Evolutionary conservation across 1,140 invertebrate genomes (phyloP).

Genomic region (Caligus rogercresseyi): DNA sequence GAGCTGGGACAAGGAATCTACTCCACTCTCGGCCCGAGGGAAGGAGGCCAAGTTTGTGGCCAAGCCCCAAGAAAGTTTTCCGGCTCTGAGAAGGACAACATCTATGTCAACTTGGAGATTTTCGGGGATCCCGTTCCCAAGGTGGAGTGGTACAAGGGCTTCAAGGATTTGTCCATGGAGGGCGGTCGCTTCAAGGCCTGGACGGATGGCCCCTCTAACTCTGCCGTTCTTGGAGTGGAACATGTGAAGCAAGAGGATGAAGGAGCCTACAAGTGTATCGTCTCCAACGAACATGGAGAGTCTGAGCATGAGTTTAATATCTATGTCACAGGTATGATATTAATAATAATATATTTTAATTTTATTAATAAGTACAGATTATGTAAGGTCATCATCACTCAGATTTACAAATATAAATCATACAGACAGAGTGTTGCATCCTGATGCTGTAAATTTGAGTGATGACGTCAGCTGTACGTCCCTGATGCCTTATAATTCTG

Average conservation of each 20-base stretch:
- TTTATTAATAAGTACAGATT: too few species aligned
- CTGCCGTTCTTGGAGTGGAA: slow-evolving; percentile 77
- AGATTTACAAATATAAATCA: too few species aligned
- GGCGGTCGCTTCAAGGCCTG: slow-evolving; percentile 77
- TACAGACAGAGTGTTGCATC: too few species aligned
- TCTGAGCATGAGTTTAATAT: slow-evolving; percentile 84
- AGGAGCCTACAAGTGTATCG: slow-evolving; percentile 78
- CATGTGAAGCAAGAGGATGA: slow-evolving; percentile 94
- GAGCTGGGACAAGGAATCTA: slow-evolving; percentile 16
- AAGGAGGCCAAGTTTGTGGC: slow-evolving; percentile 19
- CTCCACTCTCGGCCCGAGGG: slow-evolving; percentile 6
- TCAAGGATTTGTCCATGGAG: slow-evolving; percentile 63
- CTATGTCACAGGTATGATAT: slow-evolving; percentile 70
- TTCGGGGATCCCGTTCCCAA: slow-evolving; percentile 17
- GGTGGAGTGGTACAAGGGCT: slow-evolving; percentile 32
- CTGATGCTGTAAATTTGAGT: too few species aligned
- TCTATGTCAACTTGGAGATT: slow-evolving; percentile 11
- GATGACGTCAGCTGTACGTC: too few species aligned
- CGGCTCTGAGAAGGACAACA: slow-evolving; percentile 16
- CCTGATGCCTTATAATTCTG: too few species aligned
- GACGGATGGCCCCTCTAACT: slow-evolving; percentile 69
- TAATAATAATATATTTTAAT: too few species aligned
- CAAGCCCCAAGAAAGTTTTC: slow-evolving; percentile 19
- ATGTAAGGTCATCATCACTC: too few species aligned
- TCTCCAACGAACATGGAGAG: slow-evolving; percentile 81